Evolutionary conservation across 2,888 invertebrate genomes (phyloP), one percentile per base, ranked within the genome.

Genomic region (Drosophila mulleri): DNA sequence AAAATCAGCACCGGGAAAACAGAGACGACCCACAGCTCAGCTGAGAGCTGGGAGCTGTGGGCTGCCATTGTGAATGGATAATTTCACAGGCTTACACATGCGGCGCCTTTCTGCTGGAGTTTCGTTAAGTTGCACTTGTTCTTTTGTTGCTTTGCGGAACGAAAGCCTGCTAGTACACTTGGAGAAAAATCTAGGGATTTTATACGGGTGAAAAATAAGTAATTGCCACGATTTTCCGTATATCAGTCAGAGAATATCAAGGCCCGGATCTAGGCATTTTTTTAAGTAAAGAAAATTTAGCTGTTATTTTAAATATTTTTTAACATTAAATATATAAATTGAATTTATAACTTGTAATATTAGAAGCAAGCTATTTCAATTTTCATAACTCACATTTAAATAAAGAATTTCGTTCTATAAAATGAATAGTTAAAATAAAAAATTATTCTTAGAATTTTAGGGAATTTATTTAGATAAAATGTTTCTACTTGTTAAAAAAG

Each of bases 1-100:
- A 82, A 78, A 88, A 86, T 87, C 88, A 87, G 82, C 81, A 73
- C 75, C 76, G 69, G 82, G 59, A 56, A 64, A 18, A 50, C 48
- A 50, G 75, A 71, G 81, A 53, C 59, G 72, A 66, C 67, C 66
- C 68, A 63, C 65, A 76, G 61, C 58, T 37, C 52, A 54, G 73
- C 67, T 62, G 63, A 59, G 66, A 64, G 66, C 66, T 65, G 42
- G 63, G 67, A 60, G 56, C 65, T 65, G 42, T 66, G 67, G 63
- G 57, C 52, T 50, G 67, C 48, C 65, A 75, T 78, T 86, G 67
- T 74, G 58, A 69, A 63, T 65, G 83, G 74, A 77, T 83, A 83
- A 83, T 83, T 86, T 86, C 57, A 69, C 71, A 67, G 68, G 71
- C 62, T 53, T 58, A 63, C 47, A 48, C 41, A 35, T 35, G 20